Evolutionary conservation across 1,140 invertebrate species (phyloP).

Genomic region (Hetaerina americana): DNA sequence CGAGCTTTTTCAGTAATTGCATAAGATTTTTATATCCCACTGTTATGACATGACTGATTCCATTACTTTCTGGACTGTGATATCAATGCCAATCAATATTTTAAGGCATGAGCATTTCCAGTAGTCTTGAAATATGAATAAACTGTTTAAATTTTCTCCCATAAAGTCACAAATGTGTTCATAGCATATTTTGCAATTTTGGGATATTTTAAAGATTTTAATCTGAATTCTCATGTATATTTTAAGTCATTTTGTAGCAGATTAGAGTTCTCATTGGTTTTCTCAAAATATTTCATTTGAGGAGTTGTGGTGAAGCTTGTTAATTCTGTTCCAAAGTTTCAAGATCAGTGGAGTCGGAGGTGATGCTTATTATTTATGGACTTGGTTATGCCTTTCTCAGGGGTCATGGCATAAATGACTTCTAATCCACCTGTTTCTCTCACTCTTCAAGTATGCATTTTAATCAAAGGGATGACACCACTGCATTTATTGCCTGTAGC

Average conservation of each 20-base stretch:
- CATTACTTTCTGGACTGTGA: background rate
- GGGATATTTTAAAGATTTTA: background rate
- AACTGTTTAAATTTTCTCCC: background rate
- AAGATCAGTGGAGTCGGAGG: background rate
- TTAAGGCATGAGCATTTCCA: background rate
- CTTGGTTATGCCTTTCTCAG: background rate
- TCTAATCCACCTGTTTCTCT: no score
- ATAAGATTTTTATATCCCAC: background rate
- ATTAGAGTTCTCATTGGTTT: no score
- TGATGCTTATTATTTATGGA: background rate
- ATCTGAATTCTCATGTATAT: no score
- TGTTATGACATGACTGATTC: background rate
- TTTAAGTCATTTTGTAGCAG: no score
- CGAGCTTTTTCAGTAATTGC: background rate
- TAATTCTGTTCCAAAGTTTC: background rate
- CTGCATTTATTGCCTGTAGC: background rate
- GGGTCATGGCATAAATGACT: background rate
- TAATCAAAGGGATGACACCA: background rate
- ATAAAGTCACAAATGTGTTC: background rate
- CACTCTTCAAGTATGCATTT: background rate
- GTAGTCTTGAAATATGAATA: background rate
- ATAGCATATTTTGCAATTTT: background rate
- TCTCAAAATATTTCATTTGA: background rate
- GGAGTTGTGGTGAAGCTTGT: background rate
- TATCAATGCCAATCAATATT: background rate